Conservation (phyloP, 2,113 vertebrate species). For the Lethenteron camtschaticum region DNA sequence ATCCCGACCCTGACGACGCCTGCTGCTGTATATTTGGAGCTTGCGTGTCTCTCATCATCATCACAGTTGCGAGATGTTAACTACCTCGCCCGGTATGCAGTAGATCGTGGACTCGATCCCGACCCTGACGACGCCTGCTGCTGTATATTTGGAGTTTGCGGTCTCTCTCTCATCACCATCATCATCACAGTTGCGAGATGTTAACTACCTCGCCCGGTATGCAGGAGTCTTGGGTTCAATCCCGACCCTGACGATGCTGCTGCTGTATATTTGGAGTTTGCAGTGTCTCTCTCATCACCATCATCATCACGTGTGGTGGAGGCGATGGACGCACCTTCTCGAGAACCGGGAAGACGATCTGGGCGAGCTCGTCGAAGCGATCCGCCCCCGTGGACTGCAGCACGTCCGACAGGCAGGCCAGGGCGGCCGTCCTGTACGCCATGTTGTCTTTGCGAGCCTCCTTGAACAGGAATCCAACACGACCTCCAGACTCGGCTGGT, state of each 20-base stretch:
- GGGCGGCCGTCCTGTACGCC: slow-evolving; percentile 57
- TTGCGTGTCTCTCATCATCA: too few species aligned
- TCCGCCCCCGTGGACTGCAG: slow-evolving; percentile 57
- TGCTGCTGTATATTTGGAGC: too few species aligned
- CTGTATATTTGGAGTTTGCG: too few species aligned
- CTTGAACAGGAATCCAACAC: slow-evolving; percentile 54
- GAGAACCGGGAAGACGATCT: slow-evolving; percentile 65
- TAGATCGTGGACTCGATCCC: background rate
- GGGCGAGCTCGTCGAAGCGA: slow-evolving; percentile 46
- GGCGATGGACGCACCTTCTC: slow-evolving; percentile 40
- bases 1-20: too few species aligned
- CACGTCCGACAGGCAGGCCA: slow-evolving; percentile 43
- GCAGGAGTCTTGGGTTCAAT: too few species aligned
- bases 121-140: background rate
- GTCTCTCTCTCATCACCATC: too few species aligned
- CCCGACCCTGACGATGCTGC: too few species aligned
- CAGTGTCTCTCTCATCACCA: too few species aligned
- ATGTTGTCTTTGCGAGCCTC: slow-evolving; percentile 69
- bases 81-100: background rate
- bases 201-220: too few species aligned
- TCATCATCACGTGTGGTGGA: too few species aligned
- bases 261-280: too few species aligned
- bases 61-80: background rate
- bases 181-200: too few species aligned
- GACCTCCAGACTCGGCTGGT: slow-evolving; percentile 42